These are phyloP conservation scores for Eutrigla gurnardus DNA, from an alignment of 2,797 vertebrate species.

Conservation along the genomic window DNA sequence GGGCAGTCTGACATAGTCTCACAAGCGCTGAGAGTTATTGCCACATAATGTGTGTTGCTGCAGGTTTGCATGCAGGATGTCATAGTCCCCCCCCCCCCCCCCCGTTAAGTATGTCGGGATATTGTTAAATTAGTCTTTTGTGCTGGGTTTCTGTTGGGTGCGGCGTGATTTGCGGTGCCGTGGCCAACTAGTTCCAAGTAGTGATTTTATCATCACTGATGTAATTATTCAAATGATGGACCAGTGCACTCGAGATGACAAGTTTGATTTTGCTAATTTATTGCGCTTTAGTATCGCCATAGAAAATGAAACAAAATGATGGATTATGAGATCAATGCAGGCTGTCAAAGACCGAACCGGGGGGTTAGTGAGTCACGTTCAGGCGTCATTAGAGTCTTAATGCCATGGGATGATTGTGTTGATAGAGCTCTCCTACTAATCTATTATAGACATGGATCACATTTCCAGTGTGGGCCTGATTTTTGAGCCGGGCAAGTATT, in stretches of 20 bases:
- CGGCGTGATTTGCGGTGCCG: constrained; percentile 8
- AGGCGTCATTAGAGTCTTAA: constrained; percentile 51
- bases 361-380: constrained; percentile 48
- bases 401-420: constrained; percentile 47
- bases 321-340: constrained; percentile 52
- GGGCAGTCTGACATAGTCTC: constrained; percentile 45
- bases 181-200: constrained; percentile 6
- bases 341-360: constrained; percentile 46
- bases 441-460: constrained; percentile 44
- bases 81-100: neutral
- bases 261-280: constrained; percentile 48
- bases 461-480: constrained; percentile 36
- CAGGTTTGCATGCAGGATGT: constrained; percentile 24
- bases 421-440: constrained; percentile 52
- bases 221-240: constrained; percentile 38
- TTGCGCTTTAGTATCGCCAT: constrained; percentile 20
- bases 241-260: constrained; percentile 43
- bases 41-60: constrained; percentile 28
- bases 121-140: constrained; percentile 18
- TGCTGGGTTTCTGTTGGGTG: constrained; percentile 10
- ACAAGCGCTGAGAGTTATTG: constrained; percentile 46
- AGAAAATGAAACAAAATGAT: constrained; percentile 55
- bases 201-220: constrained; percentile 32
- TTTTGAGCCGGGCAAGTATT: constrained; percentile 32
- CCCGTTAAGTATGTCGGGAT: constrained; percentile 12